Evolutionary conservation across 2,797 vertebrate genomes (phyloP), one percentile per base, ranked within the genome.

Genomic region (Iguana delicatissima): DNA sequence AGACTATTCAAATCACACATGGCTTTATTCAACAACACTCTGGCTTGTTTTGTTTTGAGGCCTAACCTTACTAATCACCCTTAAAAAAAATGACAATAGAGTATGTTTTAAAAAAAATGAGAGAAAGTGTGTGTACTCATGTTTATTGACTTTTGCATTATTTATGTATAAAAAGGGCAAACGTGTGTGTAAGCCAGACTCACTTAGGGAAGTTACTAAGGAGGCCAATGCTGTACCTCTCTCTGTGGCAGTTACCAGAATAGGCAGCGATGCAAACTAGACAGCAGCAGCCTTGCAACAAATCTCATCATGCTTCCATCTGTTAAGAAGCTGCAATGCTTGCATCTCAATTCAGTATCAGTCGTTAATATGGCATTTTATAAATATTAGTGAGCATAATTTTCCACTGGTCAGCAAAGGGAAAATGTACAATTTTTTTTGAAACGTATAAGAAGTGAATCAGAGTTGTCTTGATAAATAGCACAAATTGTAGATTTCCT

Each of bases 341-440:
- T 97, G 98, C 98, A 98, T 97, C 98, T 98, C 97, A 97, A 98
- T 98, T 98, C 93, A 69, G 98, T 98, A 97, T 96, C 96, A 95
- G 97, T 98, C 97, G 98, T 98, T 98, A 98, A 98, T 98, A 96
- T 97, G 96, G 97, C 98, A 96, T 98, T 98, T 98, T 98, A 98
- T 98, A 98, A 98, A 99, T 98, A 98, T 98, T 98, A 98, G 97
- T 94, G 97, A 96, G 96, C 92, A 95, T 97, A 97, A 96, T 98
- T 98, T 97, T 99, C 98, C 98, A 96, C 96, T 97, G 98, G 98
- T 99, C 98, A 99, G 98, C 98, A 98, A 93, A 95, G 95, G 96
- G 95, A 96, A 97, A 96, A 96, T 96, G 95, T 94, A 93, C 90
- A 73, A 94, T 89, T 59, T 92, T 97, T 96, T 94, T 95, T 95